These are phyloP conservation scores for Enteromius argenteus DNA, from an alignment of 2,797 vertebrate species.

Conservation along the genomic window DNA sequence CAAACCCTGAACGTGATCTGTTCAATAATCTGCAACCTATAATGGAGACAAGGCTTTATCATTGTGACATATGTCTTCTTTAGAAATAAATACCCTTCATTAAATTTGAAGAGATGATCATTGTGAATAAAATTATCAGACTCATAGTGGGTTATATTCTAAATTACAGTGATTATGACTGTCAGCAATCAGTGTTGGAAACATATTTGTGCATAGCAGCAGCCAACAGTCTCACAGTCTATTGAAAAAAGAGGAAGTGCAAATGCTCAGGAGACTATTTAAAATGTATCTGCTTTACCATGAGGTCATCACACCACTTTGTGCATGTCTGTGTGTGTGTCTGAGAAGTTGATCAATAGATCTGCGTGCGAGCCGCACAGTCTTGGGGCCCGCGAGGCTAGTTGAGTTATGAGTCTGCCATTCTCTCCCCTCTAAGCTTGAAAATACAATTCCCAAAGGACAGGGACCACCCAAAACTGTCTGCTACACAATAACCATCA, in stretches of 20 bases:
- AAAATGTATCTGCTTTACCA: constrained; percentile 49
- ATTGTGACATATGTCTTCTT: constrained; percentile 40
- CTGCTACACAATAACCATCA: background rate
- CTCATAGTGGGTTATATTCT: constrained; percentile 19
- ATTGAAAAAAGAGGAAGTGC: constrained; percentile 9
- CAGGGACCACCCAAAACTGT: constrained; percentile 38
- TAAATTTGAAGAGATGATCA: constrained; percentile 39
- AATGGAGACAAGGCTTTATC: constrained; percentile 17
- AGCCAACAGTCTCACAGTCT: constrained; percentile 7
- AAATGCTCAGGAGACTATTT: constrained; percentile 35
- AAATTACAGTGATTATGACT: constrained; percentile 46
- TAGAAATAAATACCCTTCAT: constrained; percentile 33
- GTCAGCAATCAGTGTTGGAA: constrained; percentile 18
- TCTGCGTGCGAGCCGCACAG: constrained; percentile 64
- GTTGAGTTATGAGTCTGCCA: constrained; percentile 76
- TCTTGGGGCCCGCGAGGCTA: constrained; percentile 54
- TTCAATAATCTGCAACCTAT: background rate
- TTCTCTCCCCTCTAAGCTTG: constrained; percentile 55
- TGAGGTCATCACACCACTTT: constrained; percentile 42
- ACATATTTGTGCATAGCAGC: constrained; percentile 16
- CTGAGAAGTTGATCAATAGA: constrained; percentile 77
- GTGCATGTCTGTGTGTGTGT: constrained; percentile 62
- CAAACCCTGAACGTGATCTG: constrained; percentile 19
- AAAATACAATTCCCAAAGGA: constrained; percentile 51
- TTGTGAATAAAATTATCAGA: constrained; percentile 25